Percentiles rank a stretch among this genome's conserved stretches.
Conservation (phyloP, 2,888 invertebrate species). For the Drosophila stalkeri region DNA sequence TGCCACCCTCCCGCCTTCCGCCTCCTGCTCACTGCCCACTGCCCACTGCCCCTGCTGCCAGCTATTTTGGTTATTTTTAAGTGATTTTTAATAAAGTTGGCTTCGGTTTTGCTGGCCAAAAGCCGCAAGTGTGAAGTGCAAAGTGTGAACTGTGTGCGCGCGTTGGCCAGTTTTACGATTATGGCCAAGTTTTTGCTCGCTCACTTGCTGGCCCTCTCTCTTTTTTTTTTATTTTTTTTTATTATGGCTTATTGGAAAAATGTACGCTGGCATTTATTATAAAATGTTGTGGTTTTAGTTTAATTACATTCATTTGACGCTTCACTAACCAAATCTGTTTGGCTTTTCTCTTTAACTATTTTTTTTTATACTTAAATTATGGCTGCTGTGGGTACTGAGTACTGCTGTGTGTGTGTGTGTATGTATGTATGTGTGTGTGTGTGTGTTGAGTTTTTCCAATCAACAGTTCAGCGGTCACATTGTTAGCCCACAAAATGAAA, state of each 20-base stretch:
- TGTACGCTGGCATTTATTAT: conserved; percentile 50
- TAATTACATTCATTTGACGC: conserved; percentile 67
- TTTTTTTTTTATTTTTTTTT: not conserved
- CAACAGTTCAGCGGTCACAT: conserved; percentile 51
- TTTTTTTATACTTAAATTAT: conserved; percentile 2
- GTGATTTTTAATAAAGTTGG: conserved; percentile 80
- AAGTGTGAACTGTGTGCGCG: conserved; percentile 42
- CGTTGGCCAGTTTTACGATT: conserved; percentile 48
- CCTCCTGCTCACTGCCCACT: not conserved
- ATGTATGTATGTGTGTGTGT: conserved; percentile 12
- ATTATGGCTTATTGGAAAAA: conserved; percentile 18
- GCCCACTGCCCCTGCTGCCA: conserved; percentile 26
- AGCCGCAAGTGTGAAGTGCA: conserved; percentile 45
- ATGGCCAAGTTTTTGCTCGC: conserved; percentile 49
- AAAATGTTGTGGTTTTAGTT: conserved; percentile 53
- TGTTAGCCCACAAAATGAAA: conserved; percentile 37
- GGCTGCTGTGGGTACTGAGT: not conserved
- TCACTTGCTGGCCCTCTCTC: not conserved
- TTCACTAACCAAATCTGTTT: conserved; percentile 31
- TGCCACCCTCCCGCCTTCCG: conserved; percentile 3
- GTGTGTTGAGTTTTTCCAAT: conserved; percentile 52
- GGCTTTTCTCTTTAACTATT: not conserved
- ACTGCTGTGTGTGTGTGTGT: no score
- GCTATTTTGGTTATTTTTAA: conserved; percentile 78
- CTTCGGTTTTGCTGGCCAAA: conserved; percentile 20